These are phyloP conservation scores for Lysiphlebus fabarum DNA, from an alignment of 1,140 invertebrate genomes.

Conservation along the genomic window DNA sequence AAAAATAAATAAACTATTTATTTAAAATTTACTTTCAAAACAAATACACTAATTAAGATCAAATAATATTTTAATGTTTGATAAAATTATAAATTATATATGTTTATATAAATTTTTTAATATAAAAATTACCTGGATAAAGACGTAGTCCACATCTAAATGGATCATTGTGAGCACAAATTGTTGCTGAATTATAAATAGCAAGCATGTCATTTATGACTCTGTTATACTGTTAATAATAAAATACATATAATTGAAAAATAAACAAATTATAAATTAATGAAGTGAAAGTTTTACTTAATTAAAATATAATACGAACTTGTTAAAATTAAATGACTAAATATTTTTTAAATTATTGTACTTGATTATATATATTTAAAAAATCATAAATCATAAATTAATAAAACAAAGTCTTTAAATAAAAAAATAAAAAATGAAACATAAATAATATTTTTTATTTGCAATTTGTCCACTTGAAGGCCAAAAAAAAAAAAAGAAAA, in stretches of 20 bases:
- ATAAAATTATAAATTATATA: no score
- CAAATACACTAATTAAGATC: no score
- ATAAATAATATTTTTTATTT: constrained; percentile 1
- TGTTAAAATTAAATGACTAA: no score
- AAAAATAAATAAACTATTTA: neutral
- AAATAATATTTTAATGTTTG: neutral
- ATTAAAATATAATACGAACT: no score
- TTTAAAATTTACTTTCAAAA: neutral
- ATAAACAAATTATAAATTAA: no score
- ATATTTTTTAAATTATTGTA: no score
- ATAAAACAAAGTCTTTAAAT: no score
- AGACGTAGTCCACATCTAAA: constrained; percentile 75
- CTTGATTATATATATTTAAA: no score
- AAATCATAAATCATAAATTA: no score
- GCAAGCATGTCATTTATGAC: constrained; percentile 84
- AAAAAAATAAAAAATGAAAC: neutral
- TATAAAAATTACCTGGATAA: constrained; percentile 69
- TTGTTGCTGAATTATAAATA: constrained; percentile 81
- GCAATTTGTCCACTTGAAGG: neutral
- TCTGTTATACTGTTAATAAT: constrained; percentile 72
- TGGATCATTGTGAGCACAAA: constrained; percentile 80
- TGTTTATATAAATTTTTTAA: neutral
- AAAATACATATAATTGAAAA: constrained; percentile 16
- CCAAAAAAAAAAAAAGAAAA: neutral
- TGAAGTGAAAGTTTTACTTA: no score